phyloP scores from a whole-genome alignment of 2,888 invertebrate species.

The Crossocerus cetratus region DNA sequence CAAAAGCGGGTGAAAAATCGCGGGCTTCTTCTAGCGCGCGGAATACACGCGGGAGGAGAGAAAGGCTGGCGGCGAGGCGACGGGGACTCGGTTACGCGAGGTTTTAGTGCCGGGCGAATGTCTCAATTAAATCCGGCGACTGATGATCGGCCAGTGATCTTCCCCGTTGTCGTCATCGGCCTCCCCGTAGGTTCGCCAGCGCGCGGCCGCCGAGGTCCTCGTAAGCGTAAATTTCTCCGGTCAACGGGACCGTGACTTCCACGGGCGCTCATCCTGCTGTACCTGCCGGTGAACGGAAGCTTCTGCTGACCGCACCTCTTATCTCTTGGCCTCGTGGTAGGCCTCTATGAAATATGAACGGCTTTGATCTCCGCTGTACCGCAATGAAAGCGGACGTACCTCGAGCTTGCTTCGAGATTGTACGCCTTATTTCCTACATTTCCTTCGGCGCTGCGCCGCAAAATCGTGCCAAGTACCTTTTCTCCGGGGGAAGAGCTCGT shows the following conservation, averaged over 20 bases:
- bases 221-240: conserved; percentile 54
- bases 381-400: conserved; percentile 33
- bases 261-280: conserved; percentile 4
- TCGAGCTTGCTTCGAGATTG: conserved; percentile 16
- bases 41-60: no score
- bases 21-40: background rate
- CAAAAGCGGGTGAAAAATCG: conserved; percentile 48
- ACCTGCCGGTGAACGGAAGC: conserved; percentile 15
- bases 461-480: background rate
- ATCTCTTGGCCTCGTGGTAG: conserved; percentile 20
- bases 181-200: conserved; percentile 11
- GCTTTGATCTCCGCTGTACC: conserved; percentile 34
- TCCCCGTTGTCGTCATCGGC: conserved; percentile 30
- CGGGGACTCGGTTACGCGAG: background rate
- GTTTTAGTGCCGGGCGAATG: conserved; percentile 63
- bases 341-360: conserved; percentile 39
- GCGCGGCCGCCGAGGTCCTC: conserved; percentile 10
- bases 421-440: conserved; percentile 20
- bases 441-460: background rate
- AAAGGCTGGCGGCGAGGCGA: no score
- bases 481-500: no score
- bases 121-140: conserved; percentile 70
- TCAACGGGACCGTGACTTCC: conserved; percentile 39
- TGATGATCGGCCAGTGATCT: conserved; percentile 41
- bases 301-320: conserved; percentile 7